A percentile compares a stretch with the other conserved stretches of the same genome.
Conservation (phyloP, 2,888 invertebrate species). For the Pheosia gnoma region DNA sequence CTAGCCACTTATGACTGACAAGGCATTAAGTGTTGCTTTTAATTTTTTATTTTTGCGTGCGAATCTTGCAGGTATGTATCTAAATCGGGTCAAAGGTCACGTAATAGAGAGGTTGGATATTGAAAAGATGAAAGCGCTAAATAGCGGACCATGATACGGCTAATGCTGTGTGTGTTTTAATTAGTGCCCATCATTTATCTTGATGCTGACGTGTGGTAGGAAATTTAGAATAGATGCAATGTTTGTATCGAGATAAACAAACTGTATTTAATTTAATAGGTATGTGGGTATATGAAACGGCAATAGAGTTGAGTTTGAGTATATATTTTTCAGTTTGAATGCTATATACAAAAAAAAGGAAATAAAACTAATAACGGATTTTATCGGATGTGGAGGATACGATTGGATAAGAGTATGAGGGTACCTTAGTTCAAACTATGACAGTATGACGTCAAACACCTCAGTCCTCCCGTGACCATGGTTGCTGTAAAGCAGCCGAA, state of each 20-base stretch:
- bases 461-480: too few relatives aligned
- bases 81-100: slow-evolving; percentile 32
- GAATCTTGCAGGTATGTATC: slow-evolving; percentile 29
- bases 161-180: slow-evolving; percentile 6
- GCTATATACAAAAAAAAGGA: too few relatives aligned
- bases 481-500: too few relatives aligned
- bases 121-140: slow-evolving; percentile 20
- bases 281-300: too few relatives aligned
- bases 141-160: slow-evolving; percentile 4
- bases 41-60: slow-evolving; percentile 37
- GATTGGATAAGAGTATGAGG: too few relatives aligned
- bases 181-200: slow-evolving; percentile 4
- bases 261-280: too few relatives aligned
- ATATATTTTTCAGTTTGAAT: too few relatives aligned
- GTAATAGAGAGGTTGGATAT: slow-evolving; percentile 20
- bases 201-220: not conserved
- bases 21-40: slow-evolving; percentile 53
- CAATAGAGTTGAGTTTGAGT: too few relatives aligned
- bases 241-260: not conserved
- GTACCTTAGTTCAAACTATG: too few relatives aligned
- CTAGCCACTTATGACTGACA: slow-evolving; percentile 59
- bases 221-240: not conserved
- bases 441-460: too few relatives aligned
- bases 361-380: too few relatives aligned
- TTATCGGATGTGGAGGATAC: too few relatives aligned